phyloP scores from a whole-genome alignment of 2,113 vertebrate species.

The Gracilinanus agilis region DNA sequence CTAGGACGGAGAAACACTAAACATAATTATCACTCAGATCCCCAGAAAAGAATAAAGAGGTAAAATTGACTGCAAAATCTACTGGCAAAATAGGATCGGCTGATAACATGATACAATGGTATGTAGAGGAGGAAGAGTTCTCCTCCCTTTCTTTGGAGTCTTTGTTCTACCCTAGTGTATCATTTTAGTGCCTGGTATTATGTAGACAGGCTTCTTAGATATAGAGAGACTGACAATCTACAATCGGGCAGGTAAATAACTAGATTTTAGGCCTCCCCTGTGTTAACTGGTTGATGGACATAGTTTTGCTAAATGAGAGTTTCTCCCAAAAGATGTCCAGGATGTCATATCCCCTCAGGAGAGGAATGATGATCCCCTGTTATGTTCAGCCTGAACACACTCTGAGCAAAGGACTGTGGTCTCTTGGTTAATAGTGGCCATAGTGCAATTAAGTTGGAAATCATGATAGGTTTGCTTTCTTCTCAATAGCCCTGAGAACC shows the following conservation, averaged over 20 bases:
- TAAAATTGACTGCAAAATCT: neutral
- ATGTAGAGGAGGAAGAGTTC: neutral
- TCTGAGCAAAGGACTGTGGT: conserved; percentile 38
- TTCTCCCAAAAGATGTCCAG: neutral
- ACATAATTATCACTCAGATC: neutral
- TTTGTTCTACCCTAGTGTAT: conserved; percentile 62
- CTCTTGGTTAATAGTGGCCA: neutral
- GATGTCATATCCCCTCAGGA: neutral
- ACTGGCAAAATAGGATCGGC: neutral
- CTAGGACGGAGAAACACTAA: neutral
- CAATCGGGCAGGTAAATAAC: conserved; percentile 48
- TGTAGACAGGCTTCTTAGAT: conserved; percentile 22
- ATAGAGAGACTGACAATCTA: conserved; percentile 38
- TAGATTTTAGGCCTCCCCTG: conserved; percentile 14
- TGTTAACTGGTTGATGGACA: conserved; percentile 20
- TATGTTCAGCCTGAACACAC: neutral
- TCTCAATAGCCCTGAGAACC: conserved; percentile 58
- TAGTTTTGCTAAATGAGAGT: conserved; percentile 25
- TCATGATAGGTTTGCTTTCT: neutral
- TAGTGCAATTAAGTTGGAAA: conserved; percentile 8
- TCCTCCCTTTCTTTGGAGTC: conserved; percentile 43
- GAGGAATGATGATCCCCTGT: neutral
- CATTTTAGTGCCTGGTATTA: conserved; percentile 25
- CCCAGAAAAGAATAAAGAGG: conserved; percentile 9
- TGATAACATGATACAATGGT: neutral